Percentiles rank a stretch among this genome's conserved stretches.
Conservation (phyloP, 1,140 invertebrate species). For the Mercenaria mercenaria region DNA sequence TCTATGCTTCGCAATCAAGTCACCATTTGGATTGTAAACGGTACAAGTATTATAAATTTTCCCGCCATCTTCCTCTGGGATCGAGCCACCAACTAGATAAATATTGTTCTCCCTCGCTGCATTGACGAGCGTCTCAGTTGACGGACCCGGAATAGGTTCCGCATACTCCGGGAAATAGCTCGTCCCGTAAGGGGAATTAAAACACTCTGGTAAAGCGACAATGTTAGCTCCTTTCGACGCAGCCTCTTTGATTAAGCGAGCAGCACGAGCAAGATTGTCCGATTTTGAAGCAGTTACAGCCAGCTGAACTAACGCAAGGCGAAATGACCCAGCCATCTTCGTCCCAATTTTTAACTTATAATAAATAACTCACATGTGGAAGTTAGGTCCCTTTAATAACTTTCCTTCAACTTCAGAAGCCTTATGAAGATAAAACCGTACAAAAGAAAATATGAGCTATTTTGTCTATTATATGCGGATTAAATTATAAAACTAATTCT, state of each 20-base stretch:
- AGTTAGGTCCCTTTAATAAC: not conserved
- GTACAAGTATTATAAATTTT: conserved; percentile 96
- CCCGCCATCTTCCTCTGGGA: conserved; percentile 91
- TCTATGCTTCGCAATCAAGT: conserved; percentile 88
- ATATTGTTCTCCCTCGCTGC: conserved; percentile 93
- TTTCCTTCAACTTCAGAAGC: not conserved
- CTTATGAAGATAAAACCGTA: too few relatives aligned
- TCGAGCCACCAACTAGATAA: conserved; percentile 95
- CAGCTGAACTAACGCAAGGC: conserved; percentile 93
- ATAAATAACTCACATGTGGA: not conserved
- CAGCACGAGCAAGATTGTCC: conserved; percentile 91
- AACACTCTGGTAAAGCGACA: conserved; percentile 96
- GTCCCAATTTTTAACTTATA: conserved; percentile 5
- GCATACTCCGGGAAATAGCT: conserved; percentile 95
- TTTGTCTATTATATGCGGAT: too few relatives aligned
- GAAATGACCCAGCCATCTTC: conserved; percentile 70
- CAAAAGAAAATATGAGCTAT: too few relatives aligned
- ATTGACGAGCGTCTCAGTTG: conserved; percentile 90
- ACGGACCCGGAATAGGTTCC: conserved; percentile 92
- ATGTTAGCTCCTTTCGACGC: conserved; percentile 92
- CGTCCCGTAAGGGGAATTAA: conserved; percentile 97
- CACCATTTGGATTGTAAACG: conserved; percentile 93
- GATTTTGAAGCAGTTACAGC: conserved; percentile 91
- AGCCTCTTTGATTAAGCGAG: conserved; percentile 91
- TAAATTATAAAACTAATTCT: too few relatives aligned